Evolutionary conservation across 1,140 invertebrate genomes (phyloP).

Genomic region (Brachionus asplanchnoidis): DNA sequence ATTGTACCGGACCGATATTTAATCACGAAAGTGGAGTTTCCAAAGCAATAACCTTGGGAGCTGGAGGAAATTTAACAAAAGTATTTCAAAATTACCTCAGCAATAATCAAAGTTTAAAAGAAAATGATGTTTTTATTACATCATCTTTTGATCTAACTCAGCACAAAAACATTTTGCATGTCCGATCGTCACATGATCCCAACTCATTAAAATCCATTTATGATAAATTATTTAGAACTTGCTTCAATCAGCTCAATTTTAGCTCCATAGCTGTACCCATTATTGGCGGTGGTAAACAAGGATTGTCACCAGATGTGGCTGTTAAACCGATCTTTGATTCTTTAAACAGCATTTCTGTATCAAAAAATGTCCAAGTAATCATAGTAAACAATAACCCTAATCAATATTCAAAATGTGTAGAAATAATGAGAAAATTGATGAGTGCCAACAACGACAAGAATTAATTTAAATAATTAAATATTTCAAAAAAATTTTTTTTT

Average conservation of each 20-base stretch:
- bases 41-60: neutral
- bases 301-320: neutral
- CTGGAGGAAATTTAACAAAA: neutral
- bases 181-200: neutral
- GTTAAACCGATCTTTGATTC: neutral
- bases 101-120: neutral
- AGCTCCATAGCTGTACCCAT: neutral
- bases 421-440: neutral
- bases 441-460: neutral
- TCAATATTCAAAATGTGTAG: neutral
- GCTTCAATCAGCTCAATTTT: neutral
- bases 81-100: neutral
- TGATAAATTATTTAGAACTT: neutral
- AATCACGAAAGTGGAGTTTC: neutral
- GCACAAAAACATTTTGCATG: neutral
- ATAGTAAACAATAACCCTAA: neutral
- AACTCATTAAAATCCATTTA: neutral
- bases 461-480: too few relatives aligned
- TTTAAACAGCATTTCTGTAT: neutral
- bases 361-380: neutral
- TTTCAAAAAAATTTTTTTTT: too few relatives aligned
- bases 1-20: neutral
- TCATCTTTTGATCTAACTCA: neutral
- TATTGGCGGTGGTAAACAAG: neutral
- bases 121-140: neutral